These are phyloP conservation scores for Maccullochella peelii DNA, from an alignment of 2,113 vertebrate genomes.

Conservation along the genomic window DNA sequence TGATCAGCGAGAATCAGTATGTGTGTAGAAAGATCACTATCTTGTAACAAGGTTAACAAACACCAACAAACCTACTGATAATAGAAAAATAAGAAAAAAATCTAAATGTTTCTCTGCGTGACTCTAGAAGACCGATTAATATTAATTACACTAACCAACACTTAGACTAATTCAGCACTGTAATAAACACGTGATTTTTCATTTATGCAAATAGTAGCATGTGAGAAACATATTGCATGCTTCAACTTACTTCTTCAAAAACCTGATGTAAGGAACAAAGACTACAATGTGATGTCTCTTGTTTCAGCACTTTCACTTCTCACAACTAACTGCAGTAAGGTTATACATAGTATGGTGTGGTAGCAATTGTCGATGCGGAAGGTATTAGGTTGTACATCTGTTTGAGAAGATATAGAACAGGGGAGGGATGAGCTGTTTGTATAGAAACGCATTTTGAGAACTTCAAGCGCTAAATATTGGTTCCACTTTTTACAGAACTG, in stretches of 20 bases:
- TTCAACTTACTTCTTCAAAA: conserved; percentile 29
- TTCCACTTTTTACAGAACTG: conserved; percentile 4
- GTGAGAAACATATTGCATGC: neutral
- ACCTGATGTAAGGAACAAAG: conserved; percentile 5
- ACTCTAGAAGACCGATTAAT: neutral
- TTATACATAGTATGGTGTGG: neutral
- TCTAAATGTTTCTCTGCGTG: neutral
- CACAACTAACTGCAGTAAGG: neutral
- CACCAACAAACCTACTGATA: neutral
- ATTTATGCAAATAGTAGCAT: neutral
- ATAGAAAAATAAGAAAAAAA: neutral
- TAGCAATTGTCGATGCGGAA: conserved; percentile 11
- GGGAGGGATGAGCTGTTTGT: neutral
- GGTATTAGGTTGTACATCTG: neutral
- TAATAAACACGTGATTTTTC: neutral
- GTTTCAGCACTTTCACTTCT: conserved; percentile 46
- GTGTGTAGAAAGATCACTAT: conserved; percentile 4
- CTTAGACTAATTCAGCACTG: neutral
- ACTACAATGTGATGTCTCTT: neutral
- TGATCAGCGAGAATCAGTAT: conserved; percentile 6
- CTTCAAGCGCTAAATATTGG: neutral
- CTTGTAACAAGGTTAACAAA: neutral
- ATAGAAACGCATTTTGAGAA: conserved; percentile 1
- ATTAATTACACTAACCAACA: no score
- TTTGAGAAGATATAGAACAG: neutral